Evolutionary conservation across 2,797 vertebrate genomes (phyloP).

Genomic region (Anguilla anguilla): DNA sequence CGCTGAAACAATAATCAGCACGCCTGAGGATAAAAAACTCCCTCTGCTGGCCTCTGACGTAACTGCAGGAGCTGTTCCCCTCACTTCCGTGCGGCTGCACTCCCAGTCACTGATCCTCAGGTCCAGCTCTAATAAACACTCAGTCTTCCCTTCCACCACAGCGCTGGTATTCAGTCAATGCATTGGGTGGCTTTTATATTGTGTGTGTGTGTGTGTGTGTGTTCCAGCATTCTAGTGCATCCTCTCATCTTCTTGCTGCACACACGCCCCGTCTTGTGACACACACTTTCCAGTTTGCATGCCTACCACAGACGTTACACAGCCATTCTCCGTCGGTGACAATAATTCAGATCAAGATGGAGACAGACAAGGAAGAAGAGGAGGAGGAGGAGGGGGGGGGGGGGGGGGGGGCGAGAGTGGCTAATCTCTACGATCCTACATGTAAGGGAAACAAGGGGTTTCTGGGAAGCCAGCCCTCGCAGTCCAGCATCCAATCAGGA

Average conservation of each 20-base stretch:
- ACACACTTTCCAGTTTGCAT: slow-evolving; percentile 10
- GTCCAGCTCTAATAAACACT: background rate
- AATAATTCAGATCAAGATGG: too few relatives aligned
- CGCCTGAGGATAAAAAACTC: slow-evolving; percentile 46
- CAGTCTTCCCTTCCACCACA: background rate
- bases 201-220: slow-evolving; percentile 37
- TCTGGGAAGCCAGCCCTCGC: background rate
- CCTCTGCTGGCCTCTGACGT: slow-evolving; percentile 54
- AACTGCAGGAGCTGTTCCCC: slow-evolving; percentile 33
- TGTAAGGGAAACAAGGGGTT: background rate
- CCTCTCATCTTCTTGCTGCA: slow-evolving; percentile 45
- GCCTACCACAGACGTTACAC: background rate
- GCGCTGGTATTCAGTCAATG: slow-evolving; percentile 10
- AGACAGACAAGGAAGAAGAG: background rate
- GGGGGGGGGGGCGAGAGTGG: slow-evolving; percentile 16
- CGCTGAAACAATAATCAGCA: slow-evolving; percentile 37
- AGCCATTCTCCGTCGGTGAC: background rate
- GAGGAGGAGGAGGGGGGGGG: background rate
- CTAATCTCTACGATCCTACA: background rate
- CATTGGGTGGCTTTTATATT: slow-evolving; percentile 27
- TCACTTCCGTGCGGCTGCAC: background rate
- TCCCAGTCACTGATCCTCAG: background rate
- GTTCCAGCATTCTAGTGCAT: slow-evolving; percentile 33
- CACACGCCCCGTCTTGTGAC: background rate
- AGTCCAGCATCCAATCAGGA: background rate